Percentiles rank a stretch among this genome's conserved stretches.
Evolutionary conservation across 2,113 vertebrate genomes (phyloP).

Genomic region (Athene cunicularia): DNA sequence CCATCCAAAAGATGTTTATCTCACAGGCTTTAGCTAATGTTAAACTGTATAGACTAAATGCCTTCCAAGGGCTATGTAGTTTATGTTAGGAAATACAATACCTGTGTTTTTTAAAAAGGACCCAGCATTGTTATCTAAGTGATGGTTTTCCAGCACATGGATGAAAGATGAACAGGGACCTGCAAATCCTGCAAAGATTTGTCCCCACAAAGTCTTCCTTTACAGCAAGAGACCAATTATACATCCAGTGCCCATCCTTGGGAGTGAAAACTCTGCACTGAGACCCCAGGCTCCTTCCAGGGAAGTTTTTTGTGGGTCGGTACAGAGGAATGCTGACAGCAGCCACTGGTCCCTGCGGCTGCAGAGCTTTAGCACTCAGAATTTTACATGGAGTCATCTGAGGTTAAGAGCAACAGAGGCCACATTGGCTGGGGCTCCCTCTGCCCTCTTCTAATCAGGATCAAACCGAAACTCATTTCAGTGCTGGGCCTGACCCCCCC

Average conservation of each 20-base stretch:
- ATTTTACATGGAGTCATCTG: not conserved
- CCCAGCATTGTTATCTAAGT: not conserved
- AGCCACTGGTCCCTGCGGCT: not conserved
- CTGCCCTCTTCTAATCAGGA: not conserved
- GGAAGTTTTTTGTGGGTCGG: not conserved
- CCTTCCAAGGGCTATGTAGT: not conserved
- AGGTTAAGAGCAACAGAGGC: not conserved
- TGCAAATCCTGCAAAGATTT: not conserved
- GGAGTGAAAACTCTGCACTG: not conserved
- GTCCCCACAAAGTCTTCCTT: not conserved
- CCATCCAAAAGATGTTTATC: not conserved
- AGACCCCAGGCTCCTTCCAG: not conserved
- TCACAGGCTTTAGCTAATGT: not conserved
- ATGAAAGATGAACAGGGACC: not conserved
- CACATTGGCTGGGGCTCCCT: not conserved
- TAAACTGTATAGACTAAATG: not conserved
- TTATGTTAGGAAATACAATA: not conserved
- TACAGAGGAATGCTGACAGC: fast-evolving
- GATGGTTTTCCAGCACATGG: not conserved
- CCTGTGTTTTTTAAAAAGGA: not conserved
- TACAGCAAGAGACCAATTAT: not conserved
- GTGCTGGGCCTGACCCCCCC: not conserved
- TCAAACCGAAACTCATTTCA: not conserved
- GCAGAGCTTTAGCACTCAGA: not conserved
- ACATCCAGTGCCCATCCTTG: fast-evolving